Conservation (phyloP, 2,797 vertebrate genomes). For the Squalus acanthias region DNA sequence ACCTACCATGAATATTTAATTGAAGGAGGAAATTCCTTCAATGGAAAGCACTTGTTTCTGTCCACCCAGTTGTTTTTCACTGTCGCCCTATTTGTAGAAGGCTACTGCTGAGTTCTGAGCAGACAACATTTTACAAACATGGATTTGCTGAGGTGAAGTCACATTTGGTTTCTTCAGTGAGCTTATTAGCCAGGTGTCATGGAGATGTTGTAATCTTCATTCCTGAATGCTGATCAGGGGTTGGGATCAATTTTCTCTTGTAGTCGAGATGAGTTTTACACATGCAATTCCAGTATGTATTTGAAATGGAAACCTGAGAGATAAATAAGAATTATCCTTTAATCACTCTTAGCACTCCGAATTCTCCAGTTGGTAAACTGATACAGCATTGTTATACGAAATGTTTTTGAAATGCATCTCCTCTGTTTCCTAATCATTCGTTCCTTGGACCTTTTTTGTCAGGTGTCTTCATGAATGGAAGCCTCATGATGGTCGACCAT, state of each 20-base stretch:
- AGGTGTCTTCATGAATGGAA: conserved; percentile 97
- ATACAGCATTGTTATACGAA: background rate
- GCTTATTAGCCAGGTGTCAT: background rate
- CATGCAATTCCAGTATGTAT: background rate
- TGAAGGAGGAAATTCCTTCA: background rate
- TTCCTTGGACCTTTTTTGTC: conserved; percentile 39
- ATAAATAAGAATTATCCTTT: background rate
- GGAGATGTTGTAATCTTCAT: background rate
- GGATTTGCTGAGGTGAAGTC: background rate
- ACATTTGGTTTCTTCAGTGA: background rate
- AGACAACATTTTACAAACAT: background rate
- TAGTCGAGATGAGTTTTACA: background rate
- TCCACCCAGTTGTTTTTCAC: background rate
- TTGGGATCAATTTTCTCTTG: background rate
- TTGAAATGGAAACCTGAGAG: background rate
- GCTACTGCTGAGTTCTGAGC: background rate
- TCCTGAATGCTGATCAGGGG: background rate
- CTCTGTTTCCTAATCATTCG: background rate
- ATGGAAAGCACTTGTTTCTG: background rate
- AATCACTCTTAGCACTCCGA: background rate
- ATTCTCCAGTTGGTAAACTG: background rate
- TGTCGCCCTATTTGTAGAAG: background rate
- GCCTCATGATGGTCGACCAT: conserved; percentile 82
- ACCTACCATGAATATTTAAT: background rate
- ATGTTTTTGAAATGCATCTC: background rate